Base-by-base conservation (phyloP, 2,113 vertebrate species). In the Orcinus orca region DNA sequence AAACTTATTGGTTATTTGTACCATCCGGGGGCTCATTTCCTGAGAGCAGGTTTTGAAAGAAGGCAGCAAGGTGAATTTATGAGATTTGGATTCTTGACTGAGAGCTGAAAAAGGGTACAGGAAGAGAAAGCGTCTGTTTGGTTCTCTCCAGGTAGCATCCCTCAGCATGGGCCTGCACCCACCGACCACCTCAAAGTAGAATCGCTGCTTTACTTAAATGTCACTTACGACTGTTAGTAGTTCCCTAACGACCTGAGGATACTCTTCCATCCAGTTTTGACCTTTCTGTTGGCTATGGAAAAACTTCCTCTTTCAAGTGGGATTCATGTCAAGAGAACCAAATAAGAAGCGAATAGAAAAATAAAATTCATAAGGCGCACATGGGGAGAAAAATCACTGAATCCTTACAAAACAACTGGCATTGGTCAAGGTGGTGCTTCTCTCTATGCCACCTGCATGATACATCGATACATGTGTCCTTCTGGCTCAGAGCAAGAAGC, bases 391-490 rank as follows among this genome's bases (percentile, higher is more conserved):
- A 88, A 44, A 60, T n/a, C 60, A 21, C 23, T 0, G 26, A 65
- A 26, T 23, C 53, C 55, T 95, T 41, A 36, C 11, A 26, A 62
- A 79, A 53, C 17, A n/a, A 82, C 5, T 4, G 15, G 26, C 15
- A 9, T 0, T 4, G 8, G 6, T 25, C 33, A 5, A 1, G 0
- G n/a, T 26, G 38, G 8, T 7, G 2, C 1, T 12, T 10, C 5
- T 74, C 5, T 31, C 29, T 3, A 2, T 1, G 44, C 73, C 13
- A 0, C 18, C 80, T 47, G 0, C 1, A 17, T 5, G 9, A 2
- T 15, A 23, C 3, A 25, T 25, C 62, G 9, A 15, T 17, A 4
- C 3, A 0, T 12, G 8, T 62, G 29, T 58, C n/a, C 0, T 38
- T 26, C 36, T 29, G 33, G 25, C 67, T 14, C 44, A 50, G 55